Percentiles rank a stretch among this genome's conserved stretches.
Evolutionary conservation across 2,113 vertebrate species (phyloP).

Genomic region (Hyla sarda): DNA sequence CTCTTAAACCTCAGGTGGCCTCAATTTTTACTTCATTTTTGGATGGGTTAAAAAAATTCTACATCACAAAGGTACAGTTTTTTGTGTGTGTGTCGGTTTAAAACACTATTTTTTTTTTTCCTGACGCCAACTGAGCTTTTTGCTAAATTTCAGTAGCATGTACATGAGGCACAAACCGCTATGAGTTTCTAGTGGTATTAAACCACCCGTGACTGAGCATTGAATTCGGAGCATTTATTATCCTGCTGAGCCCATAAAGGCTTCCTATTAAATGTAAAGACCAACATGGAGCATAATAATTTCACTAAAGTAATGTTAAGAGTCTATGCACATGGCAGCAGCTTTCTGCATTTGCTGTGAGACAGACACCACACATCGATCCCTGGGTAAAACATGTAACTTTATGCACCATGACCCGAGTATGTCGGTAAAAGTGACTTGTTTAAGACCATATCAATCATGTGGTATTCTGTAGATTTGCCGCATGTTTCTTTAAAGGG

Average conservation of each 20-base stretch:
- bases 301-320: background rate
- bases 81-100: constrained; percentile 48
- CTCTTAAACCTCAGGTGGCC: constrained; percentile 98
- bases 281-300: background rate
- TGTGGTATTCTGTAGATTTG: background rate
- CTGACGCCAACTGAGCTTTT: constrained; percentile 4
- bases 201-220: constrained; percentile 28
- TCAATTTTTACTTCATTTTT: constrained; percentile 98
- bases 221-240: constrained; percentile 44
- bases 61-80: constrained; percentile 94
- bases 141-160: background rate
- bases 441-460: background rate
- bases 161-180: background rate
- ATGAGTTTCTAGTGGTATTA: background rate
- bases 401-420: background rate
- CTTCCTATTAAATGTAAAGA: constrained; percentile 41
- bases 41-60: constrained; percentile 98
- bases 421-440: background rate
- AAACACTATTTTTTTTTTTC: constrained; percentile 43
- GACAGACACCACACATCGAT: background rate
- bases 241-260: constrained; percentile 31
- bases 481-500: background rate
- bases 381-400: background rate
- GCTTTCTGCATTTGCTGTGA: background rate
- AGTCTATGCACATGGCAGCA: background rate